A percentile compares a stretch with the other conserved stretches of the same genome.
phyloP scores from a whole-genome alignment of 2,888 invertebrate species.

The Myathropa florea region DNA sequence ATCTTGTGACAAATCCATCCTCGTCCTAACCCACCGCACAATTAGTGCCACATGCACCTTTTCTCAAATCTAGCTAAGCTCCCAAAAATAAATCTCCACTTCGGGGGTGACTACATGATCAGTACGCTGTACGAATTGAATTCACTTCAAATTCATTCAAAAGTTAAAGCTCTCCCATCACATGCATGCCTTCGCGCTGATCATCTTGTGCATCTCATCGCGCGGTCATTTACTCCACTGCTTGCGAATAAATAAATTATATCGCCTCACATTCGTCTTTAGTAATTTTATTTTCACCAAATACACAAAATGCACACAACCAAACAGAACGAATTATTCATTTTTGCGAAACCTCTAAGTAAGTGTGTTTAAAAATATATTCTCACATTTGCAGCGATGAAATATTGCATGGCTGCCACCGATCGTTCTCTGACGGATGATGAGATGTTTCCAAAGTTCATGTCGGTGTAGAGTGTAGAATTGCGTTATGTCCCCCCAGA shows the following conservation, averaged over 20 bases:
- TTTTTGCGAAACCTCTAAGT: slow-evolving; percentile 29
- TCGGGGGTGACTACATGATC: background rate
- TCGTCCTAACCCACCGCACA: background rate
- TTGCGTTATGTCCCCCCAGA: background rate
- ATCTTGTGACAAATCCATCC: background rate
- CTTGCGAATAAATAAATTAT: slow-evolving; percentile 1
- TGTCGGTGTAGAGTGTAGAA: background rate
- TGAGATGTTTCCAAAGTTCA: background rate
- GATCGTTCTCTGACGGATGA: background rate
- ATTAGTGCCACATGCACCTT: background rate
- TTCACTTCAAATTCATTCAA: background rate
- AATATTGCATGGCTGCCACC: background rate
- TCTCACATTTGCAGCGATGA: slow-evolving; percentile 11
- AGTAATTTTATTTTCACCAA: slow-evolving; percentile 8
- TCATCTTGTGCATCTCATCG: slow-evolving; percentile 29
- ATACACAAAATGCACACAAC: background rate
- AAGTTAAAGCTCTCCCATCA: background rate
- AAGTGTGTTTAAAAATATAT: slow-evolving; percentile 43
- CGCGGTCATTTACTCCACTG: slow-evolving; percentile 27
- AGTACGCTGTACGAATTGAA: background rate
- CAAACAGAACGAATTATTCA: slow-evolving; percentile 38
- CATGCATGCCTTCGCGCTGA: slow-evolving; percentile 22
- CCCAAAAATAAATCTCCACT: background rate
- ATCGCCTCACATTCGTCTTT: slow-evolving; percentile 23
- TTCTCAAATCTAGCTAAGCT: background rate